Conservation (phyloP, 2,888 invertebrate genomes). For the Rhagophthalmus giganteus region DNA sequence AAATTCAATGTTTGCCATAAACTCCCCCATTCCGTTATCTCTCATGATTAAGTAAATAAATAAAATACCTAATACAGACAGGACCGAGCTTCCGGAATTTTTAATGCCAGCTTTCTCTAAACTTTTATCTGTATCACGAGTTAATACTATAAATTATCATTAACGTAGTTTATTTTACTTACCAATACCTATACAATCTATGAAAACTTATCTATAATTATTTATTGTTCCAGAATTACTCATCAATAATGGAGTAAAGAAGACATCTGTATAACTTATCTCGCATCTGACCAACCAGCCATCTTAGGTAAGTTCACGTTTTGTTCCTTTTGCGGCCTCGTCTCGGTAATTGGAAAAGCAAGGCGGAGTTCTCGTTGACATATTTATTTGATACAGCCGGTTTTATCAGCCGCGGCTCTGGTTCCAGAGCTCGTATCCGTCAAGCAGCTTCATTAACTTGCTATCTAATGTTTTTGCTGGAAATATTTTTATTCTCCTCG, state of each 20-base stretch:
- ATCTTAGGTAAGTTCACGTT: slow-evolving; percentile 52
- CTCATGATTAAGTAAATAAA: too few relatives aligned
- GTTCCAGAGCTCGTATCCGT: slow-evolving; percentile 45
- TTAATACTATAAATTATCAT: too few relatives aligned
- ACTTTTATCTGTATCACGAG: neutral
- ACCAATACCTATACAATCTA: too few relatives aligned
- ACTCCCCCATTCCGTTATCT: too few relatives aligned
- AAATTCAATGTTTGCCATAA: too few relatives aligned
- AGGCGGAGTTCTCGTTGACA: slow-evolving; percentile 53
- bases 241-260: slow-evolving; percentile 47
- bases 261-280: slow-evolving; percentile 45
- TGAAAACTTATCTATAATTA: slow-evolving; percentile 13
- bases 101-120: neutral
- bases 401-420: slow-evolving; percentile 49
- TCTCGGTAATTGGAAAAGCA: slow-evolving; percentile 47
- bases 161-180: too few relatives aligned
- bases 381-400: slow-evolving; percentile 55
- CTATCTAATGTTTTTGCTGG: slow-evolving; percentile 45
- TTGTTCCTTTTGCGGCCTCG: slow-evolving; percentile 43
- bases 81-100: too few relatives aligned
- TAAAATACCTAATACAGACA: too few relatives aligned
- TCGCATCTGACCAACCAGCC: slow-evolving; percentile 50
- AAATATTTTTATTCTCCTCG: slow-evolving; percentile 38
- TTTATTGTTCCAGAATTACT: slow-evolving; percentile 23
- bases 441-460: slow-evolving; percentile 30